Evolutionary conservation across 2,888 invertebrate species (phyloP).

Genomic region (Pilophorus perplexus): DNA sequence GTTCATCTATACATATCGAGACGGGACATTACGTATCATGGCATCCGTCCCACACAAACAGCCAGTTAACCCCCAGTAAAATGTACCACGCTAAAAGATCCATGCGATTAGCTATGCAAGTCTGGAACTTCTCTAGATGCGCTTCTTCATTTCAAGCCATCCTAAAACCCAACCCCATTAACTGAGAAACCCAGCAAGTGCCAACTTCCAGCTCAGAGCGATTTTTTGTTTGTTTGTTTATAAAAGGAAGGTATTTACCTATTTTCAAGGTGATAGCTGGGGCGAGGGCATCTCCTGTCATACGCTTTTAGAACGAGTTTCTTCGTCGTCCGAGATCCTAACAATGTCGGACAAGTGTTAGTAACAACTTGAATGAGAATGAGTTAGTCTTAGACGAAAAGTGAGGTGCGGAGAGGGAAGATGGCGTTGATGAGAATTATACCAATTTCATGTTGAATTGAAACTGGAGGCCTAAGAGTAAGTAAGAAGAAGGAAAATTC

Average conservation of each 20-base stretch:
- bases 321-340: conserved; percentile 37
- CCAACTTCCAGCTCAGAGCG: too few relatives aligned
- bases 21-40: too few relatives aligned
- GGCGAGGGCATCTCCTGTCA: conserved; percentile 19
- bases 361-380: not conserved
- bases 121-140: too few relatives aligned
- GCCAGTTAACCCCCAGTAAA: too few relatives aligned
- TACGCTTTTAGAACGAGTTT: conserved; percentile 31
- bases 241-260: conserved; percentile 1
- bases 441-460: not conserved
- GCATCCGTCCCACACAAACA: too few relatives aligned
- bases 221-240: not conserved
- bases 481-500: not conserved
- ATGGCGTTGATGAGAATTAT: too few relatives aligned
- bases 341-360: conserved; percentile 28
- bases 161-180: too few relatives aligned
- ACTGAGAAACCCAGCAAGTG: too few relatives aligned
- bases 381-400: not conserved
- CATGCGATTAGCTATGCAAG: too few relatives aligned
- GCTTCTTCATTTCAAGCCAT: too few relatives aligned
- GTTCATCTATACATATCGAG: too few relatives aligned
- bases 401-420: not conserved
- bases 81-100: too few relatives aligned
- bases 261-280: conserved; percentile 10
- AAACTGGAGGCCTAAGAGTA: not conserved